These are phyloP conservation scores for Geodia barretti DNA, from an alignment of 37 sponge, comb jelly and placozoan genomes.

Conservation along the genomic window DNA sequence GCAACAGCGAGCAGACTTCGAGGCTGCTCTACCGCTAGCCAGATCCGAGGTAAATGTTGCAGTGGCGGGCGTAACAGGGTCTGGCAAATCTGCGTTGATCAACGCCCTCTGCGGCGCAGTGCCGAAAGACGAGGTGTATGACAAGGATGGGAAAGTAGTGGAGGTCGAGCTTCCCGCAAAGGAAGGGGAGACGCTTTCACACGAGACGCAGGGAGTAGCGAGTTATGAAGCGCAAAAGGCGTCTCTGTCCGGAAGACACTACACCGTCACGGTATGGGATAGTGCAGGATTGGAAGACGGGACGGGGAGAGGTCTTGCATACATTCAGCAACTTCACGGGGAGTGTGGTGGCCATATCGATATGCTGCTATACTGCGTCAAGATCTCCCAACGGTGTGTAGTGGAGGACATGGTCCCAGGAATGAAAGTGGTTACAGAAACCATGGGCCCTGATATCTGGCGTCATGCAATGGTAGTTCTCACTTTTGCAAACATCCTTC, in stretches of 20 bases:
- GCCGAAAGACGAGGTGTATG: not conserved
- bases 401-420: not conserved
- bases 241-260: not conserved
- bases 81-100: constrained; percentile 16
- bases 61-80: constrained; percentile 12
- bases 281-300: constrained; percentile 16
- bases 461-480: not conserved
- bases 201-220: not conserved
- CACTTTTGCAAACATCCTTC: constrained; percentile 7
- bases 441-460: not conserved
- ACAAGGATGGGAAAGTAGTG: not conserved
- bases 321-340: not conserved
- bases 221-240: not conserved
- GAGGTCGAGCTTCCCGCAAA: not conserved
- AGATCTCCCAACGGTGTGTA: not conserved
- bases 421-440: constrained; percentile 5
- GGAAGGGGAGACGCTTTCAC: not conserved
- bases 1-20: not conserved
- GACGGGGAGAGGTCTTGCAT: not conserved
- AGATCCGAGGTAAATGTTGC: not conserved
- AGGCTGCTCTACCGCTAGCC: not conserved
- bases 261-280: constrained; percentile 4
- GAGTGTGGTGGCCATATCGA: not conserved
- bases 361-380: not conserved
- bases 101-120: constrained; percentile 1